Evolutionary conservation across 2,888 invertebrate species (phyloP).

Genomic region (Stenolophus ochropezus): DNA sequence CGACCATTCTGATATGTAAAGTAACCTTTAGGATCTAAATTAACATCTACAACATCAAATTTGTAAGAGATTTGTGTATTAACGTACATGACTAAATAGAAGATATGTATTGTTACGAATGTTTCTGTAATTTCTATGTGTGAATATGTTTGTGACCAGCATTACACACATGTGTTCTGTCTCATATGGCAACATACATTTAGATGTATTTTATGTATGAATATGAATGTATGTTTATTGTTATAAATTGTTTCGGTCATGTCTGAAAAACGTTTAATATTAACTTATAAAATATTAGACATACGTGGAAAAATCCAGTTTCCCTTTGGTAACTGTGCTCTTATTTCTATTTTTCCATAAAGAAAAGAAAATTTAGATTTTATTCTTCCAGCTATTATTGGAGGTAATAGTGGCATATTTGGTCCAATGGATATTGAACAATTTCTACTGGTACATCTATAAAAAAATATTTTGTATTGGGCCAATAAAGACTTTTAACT

Average conservation of each 20-base stretch:
- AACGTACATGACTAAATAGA: too few species aligned
- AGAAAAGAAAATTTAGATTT: slow-evolving; percentile 77
- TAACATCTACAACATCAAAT: slow-evolving; percentile 72
- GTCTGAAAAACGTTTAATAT: not conserved
- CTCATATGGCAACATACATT: too few species aligned
- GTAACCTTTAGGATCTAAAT: slow-evolving; percentile 66
- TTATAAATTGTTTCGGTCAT: not conserved
- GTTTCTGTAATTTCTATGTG: too few species aligned
- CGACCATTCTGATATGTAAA: slow-evolving; percentile 64
- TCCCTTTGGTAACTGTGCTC: slow-evolving; percentile 83
- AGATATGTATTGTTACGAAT: too few species aligned
- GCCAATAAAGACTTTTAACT: too few species aligned
- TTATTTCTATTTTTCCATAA: slow-evolving; percentile 81
- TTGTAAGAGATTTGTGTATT: too few species aligned
- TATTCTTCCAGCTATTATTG: slow-evolving; percentile 12
- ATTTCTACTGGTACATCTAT: slow-evolving; percentile 22
- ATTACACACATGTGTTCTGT: too few species aligned
- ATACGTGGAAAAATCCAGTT: slow-evolving; percentile 87
- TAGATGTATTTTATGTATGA: too few species aligned
- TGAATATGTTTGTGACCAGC: too few species aligned
- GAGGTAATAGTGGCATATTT: not conserved
- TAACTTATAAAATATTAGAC: slow-evolving; percentile 8
- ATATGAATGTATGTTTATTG: too few species aligned
- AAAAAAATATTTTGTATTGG: too few species aligned
- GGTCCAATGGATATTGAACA: not conserved